Percentiles rank a stretch among this genome's conserved stretches.
phyloP scores from a whole-genome alignment of 2,113 vertebrate genomes.

The Chaetura pelagica region DNA sequence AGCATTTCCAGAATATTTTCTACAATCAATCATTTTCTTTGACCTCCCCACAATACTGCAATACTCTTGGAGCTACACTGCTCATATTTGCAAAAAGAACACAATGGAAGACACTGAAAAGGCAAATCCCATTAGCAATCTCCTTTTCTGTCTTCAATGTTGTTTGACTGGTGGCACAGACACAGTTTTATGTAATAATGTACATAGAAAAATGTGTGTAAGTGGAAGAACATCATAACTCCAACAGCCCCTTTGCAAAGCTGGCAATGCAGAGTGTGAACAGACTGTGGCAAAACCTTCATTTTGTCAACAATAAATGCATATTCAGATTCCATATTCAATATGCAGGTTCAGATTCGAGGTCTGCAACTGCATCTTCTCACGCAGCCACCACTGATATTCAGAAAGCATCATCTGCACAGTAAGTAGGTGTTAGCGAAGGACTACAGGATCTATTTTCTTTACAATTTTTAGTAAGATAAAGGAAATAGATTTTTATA shows the following conservation, averaged over 20 bases:
- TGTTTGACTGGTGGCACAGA: neutral
- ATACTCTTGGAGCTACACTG: neutral
- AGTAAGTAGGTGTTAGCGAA: neutral
- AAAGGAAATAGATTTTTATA: neutral
- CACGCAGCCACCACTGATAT: neutral
- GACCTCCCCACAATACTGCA: neutral
- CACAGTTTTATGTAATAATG: neutral
- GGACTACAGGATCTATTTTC: neutral
- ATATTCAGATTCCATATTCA: neutral
- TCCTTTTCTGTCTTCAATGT: neutral
- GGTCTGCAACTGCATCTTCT: neutral
- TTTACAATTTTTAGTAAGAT: neutral
- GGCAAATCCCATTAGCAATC: neutral
- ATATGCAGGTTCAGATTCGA: neutral
- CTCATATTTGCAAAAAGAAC: neutral
- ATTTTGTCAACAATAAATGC: neutral
- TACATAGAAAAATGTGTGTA: neutral
- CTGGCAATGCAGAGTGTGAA: neutral
- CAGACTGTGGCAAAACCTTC: too few species aligned
- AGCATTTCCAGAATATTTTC: conserved; percentile 5
- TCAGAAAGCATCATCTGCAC: neutral
- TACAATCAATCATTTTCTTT: neutral
- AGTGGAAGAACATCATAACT: neutral
- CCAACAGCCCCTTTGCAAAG: neutral
- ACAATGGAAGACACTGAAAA: neutral